These are phyloP conservation scores for Drosophila trapezifrons DNA, from an alignment of 1,140 invertebrate genomes.

Conservation along the genomic window DNA sequence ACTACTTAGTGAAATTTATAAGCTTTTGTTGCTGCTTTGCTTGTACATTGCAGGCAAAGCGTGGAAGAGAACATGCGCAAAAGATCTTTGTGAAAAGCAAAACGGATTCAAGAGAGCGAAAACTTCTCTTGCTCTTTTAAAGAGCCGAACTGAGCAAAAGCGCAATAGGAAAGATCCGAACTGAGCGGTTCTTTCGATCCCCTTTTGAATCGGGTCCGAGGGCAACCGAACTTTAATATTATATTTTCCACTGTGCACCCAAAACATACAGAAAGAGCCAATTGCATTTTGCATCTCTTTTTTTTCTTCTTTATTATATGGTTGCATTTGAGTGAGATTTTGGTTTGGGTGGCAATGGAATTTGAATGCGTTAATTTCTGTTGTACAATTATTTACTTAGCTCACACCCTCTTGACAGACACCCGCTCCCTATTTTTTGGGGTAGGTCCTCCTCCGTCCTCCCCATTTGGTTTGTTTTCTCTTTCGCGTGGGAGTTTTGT, in stretches of 20 bases:
- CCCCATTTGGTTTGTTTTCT: constrained; percentile 17
- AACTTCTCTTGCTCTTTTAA: too few species aligned
- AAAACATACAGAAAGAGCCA: constrained; percentile 28
- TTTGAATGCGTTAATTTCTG: constrained; percentile 57
- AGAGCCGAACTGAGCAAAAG: too few species aligned
- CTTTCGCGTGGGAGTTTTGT: constrained; percentile 17
- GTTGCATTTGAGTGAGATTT: constrained; percentile 47
- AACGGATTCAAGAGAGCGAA: too few species aligned
- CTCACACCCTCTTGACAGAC: constrained; percentile 8
- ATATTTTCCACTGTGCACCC: not conserved
- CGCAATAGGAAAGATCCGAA: too few species aligned
- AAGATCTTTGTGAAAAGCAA: too few species aligned
- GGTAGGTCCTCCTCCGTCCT: constrained; percentile 40
- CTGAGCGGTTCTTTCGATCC: too few species aligned
- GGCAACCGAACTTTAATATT: too few species aligned
- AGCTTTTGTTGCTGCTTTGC: too few species aligned
- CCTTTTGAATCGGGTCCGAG: too few species aligned
- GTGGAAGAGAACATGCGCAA: too few species aligned
- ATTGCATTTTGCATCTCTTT: constrained; percentile 27
- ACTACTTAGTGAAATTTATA: too few species aligned
- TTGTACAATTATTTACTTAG: constrained; percentile 66
- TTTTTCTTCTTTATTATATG: constrained; percentile 49
- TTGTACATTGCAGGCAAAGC: too few species aligned
- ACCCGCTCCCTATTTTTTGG: constrained; percentile 18
- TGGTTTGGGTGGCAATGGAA: constrained; percentile 16